Evolutionary conservation across 2,888 invertebrate species (phyloP).

Genomic region (Auanema sp.): DNA sequence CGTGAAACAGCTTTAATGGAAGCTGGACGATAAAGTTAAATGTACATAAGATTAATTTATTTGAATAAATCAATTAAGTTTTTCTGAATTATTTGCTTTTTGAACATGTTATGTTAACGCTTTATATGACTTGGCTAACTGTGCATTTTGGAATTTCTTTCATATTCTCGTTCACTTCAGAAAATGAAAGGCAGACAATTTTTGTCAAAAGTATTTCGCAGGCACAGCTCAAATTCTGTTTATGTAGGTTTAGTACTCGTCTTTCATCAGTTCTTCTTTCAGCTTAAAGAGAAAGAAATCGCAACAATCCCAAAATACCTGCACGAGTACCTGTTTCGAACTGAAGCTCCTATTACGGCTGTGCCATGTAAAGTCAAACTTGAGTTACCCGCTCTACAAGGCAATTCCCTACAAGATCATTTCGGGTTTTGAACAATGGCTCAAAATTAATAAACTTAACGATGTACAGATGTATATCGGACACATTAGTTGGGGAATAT

Average conservation of each 20-base stretch:
- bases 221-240: not conserved
- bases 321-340: slow-evolving; percentile 27
- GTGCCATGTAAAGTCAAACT: slow-evolving; percentile 16
- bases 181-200: not conserved
- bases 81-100: not conserved
- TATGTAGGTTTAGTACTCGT: not conserved
- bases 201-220: not conserved
- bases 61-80: slow-evolving; percentile 5
- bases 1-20: slow-evolving; percentile 49
- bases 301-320: slow-evolving; percentile 35
- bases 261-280: slow-evolving; percentile 1
- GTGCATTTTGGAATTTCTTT: not conserved
- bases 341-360: slow-evolving; percentile 27
- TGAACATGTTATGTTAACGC: not conserved
- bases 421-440: slow-evolving; percentile 24
- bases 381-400: slow-evolving; percentile 22
- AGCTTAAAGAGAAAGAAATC: slow-evolving; percentile 36
- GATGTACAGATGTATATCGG: slow-evolving; percentile 24
- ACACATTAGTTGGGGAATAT: slow-evolving; percentile 31
- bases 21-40: slow-evolving; percentile 24
- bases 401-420: slow-evolving; percentile 31
- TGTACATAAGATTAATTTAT: slow-evolving; percentile 8
- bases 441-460: too few species aligned
- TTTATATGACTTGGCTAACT: not conserved
- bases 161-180: not conserved